Evolutionary conservation across 2,888 invertebrate species (phyloP), one percentile per base, ranked within the genome.

Genomic region (Eugnorisma glareosa): DNA sequence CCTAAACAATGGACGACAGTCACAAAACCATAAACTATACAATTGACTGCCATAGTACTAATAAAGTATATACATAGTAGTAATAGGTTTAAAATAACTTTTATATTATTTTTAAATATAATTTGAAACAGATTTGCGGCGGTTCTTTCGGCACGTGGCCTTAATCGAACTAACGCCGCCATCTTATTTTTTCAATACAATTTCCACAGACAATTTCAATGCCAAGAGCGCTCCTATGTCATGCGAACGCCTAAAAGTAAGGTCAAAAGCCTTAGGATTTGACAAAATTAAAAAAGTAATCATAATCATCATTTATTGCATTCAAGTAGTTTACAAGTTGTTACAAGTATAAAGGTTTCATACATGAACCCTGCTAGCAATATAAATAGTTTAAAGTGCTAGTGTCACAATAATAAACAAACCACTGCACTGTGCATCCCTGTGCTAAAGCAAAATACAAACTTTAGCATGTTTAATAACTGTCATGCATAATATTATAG

Each of bases 1-100:
- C 2, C 7, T 37, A 10, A 59, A 76, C 59, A 70, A 70, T 75
- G 28, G 54, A 40, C 6, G 35, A 75, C 31, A 40, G 37, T 45
- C 5, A n/a, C 24, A 73, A 11, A 61, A 4, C 73, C 11, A 71
- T 59, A 59, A 51, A 66, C n/a, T 64, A 64, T 31, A 51, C 35
- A 28, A 43, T 51, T 35, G 11, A 11, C n/a, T 51, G 8, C 8
- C n/a, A n/a, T n/a, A n/a, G n/a, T n/a, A n/a, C n/a, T n/a, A n/a
- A n/a, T n/a, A n/a, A n/a, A n/a, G n/a, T n/a, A n/a, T n/a, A n/a
- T n/a, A n/a, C n/a, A n/a, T n/a, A n/a, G n/a, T n/a, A n/a, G n/a
- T n/a, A 77, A 51, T 21, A 2, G 5, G 18, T 18, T 18, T 51
- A 28, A 40, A 40, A 59, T 43, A 28, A 2, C n/a, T 66, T 64